A percentile compares a stretch with the other conserved stretches of the same genome.
These are phyloP conservation scores for Eretmochelys imbricata DNA, from an alignment of 2,113 vertebrate species.

Conservation along the genomic window DNA sequence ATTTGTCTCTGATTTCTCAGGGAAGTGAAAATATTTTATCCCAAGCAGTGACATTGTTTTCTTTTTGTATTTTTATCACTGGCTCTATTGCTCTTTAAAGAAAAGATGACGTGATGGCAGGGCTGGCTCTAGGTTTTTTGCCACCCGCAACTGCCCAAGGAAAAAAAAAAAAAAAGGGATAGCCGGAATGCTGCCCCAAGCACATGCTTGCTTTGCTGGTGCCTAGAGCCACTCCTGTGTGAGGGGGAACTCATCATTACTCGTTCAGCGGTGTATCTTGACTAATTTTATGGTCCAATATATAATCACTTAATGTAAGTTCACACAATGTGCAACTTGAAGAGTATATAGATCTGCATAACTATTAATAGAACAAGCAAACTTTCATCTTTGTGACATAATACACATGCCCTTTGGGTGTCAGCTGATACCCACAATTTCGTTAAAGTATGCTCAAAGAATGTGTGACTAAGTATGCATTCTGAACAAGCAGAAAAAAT, in stretches of 20 bases:
- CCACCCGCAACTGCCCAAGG: too few species aligned
- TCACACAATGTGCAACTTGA: constrained; percentile 39
- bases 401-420: constrained; percentile 18
- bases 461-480: not conserved
- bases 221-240: not conserved
- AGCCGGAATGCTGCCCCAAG: too few species aligned
- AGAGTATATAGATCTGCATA: not conserved
- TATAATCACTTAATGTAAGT: constrained; percentile 48
- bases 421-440: constrained; percentile 30
- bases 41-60: constrained; percentile 38
- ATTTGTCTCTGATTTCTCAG: constrained; percentile 57
- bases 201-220: too few species aligned
- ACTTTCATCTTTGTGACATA: not conserved
- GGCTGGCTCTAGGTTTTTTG: too few species aligned
- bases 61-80: constrained; percentile 58
- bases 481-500: not conserved
- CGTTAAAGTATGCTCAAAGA: constrained; percentile 23
- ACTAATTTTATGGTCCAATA: constrained; percentile 58
- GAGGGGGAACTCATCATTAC: constrained; percentile 51
- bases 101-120: constrained; percentile 58
- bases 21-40: constrained; percentile 64
- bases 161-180: too few species aligned
- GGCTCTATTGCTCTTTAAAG: constrained; percentile 55
- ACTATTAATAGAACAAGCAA: constrained; percentile 40
- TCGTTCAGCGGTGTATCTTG: constrained; percentile 50